Percentiles rank a stretch among this genome's conserved stretches.
Conservation (phyloP, 2,888 invertebrate genomes). For the Caenorhabditis becei region DNA sequence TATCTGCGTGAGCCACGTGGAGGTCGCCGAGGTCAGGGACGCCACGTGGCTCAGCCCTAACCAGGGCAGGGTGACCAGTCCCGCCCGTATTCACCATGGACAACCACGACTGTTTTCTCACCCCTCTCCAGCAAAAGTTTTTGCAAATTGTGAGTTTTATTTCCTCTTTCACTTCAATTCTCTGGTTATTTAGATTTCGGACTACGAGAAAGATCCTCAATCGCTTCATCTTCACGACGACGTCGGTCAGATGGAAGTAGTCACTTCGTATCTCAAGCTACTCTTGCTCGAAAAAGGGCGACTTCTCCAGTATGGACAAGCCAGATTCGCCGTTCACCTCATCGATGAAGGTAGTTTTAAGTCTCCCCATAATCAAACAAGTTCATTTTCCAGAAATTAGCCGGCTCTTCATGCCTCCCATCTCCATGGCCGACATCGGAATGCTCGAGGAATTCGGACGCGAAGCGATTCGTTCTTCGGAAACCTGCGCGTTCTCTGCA, state of each 20-base stretch:
- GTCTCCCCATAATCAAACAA: no score
- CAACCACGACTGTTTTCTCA: slow-evolving; percentile 49
- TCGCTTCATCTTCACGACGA: slow-evolving; percentile 43
- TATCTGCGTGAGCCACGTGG: slow-evolving; percentile 20
- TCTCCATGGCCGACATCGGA: slow-evolving; percentile 43
- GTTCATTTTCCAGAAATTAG: slow-evolving; percentile 41
- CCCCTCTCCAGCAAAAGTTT: slow-evolving; percentile 54
- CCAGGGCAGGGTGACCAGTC: not conserved
- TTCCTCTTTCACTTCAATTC: not conserved
- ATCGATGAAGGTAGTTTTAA: slow-evolving; percentile 59
- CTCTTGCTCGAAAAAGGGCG: slow-evolving; percentile 50
- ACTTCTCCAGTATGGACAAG: slow-evolving; percentile 45
- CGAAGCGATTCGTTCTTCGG: slow-evolving; percentile 31
- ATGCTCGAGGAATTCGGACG: slow-evolving; percentile 46
- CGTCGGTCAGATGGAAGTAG: slow-evolving; percentile 29
- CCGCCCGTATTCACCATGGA: slow-evolving; percentile 37
- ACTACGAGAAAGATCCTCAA: slow-evolving; percentile 42
- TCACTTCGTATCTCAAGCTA: slow-evolving; percentile 45
- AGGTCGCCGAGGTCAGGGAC: slow-evolving; percentile 28
- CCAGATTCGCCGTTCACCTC: slow-evolving; percentile 50
- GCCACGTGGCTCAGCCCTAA: slow-evolving; percentile 28
- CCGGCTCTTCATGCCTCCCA: slow-evolving; percentile 55
- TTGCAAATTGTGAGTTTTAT: slow-evolving; percentile 51
- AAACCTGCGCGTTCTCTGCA: slow-evolving; percentile 12
- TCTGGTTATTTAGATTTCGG: slow-evolving; percentile 26